These are phyloP conservation scores for Bombus consobrinus DNA, from an alignment of 1,140 invertebrate genomes.

Conservation along the genomic window DNA sequence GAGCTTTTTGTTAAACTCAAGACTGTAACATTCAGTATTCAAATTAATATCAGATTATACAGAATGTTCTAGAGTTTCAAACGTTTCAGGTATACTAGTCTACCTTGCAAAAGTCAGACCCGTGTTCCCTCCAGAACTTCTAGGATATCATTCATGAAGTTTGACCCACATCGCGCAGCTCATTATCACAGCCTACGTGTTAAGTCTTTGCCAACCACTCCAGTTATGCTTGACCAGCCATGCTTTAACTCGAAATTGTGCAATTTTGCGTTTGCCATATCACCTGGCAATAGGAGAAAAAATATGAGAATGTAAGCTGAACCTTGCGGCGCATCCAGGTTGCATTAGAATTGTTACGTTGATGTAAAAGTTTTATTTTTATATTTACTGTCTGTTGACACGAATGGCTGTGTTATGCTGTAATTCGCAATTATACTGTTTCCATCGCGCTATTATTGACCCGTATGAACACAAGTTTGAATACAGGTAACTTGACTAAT, in stretches of 20 bases:
- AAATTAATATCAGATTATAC: not conserved
- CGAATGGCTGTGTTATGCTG: not conserved
- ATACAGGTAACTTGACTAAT: no score
- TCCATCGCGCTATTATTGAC: no score
- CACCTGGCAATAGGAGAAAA: not conserved
- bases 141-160: conserved; percentile 6
- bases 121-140: not conserved
- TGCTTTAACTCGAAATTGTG: conserved; percentile 20
- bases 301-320: not conserved
- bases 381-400: not conserved
- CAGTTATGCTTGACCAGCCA: conserved; percentile 26
- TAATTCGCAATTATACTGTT: not conserved
- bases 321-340: not conserved
- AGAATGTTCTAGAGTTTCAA: not conserved
- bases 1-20: not conserved
- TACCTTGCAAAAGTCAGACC: not conserved
- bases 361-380: not conserved
- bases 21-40: not conserved
- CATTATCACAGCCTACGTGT: conserved; percentile 4
- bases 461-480: no score
- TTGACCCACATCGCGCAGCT: conserved; percentile 10
- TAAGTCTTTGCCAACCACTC: conserved; percentile 20
- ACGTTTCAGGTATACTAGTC: not conserved
- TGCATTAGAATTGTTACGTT: not conserved
- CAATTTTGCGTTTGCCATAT: not conserved